A percentile compares a stretch with the other conserved stretches of the same genome.
Conservation (phyloP, 2,888 invertebrate genomes). For the Mythimna pallens region DNA sequence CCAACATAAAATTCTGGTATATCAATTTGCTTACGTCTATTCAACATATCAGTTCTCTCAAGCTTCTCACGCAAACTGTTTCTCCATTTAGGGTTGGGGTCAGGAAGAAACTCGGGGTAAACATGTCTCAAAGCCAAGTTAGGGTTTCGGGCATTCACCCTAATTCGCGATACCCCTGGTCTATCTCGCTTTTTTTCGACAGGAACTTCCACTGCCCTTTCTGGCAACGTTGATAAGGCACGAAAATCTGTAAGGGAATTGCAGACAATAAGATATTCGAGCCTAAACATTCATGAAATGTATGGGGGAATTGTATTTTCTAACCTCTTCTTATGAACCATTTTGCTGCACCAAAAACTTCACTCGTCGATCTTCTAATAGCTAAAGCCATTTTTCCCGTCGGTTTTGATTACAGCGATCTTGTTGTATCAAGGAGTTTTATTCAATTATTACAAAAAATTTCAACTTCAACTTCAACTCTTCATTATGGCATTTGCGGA, state of each 20-base stretch:
- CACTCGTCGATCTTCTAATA: slow-evolving; percentile 73
- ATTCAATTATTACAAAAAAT: slow-evolving; percentile 22
- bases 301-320: slow-evolving; percentile 31
- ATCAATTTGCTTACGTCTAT: slow-evolving; percentile 94
- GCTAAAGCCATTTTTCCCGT: slow-evolving; percentile 76
- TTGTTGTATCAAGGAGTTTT: not conserved
- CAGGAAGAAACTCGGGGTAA: slow-evolving; percentile 98
- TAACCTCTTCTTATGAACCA: slow-evolving; percentile 86
- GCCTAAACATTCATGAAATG: not conserved
- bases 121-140: slow-evolving; percentile 92
- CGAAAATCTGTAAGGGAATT: slow-evolving; percentile 76
- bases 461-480: no score
- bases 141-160: slow-evolving; percentile 72
- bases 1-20: slow-evolving; percentile 99
- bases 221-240: slow-evolving; percentile 77
- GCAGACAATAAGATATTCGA: not conserved
- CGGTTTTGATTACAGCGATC: not conserved
- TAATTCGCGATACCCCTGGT: slow-evolving; percentile 63
- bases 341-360: slow-evolving; percentile 76
- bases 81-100: slow-evolving; percentile 94
- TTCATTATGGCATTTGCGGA: no score
- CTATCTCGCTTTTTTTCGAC: slow-evolving; percentile 18
- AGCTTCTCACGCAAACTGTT: slow-evolving; percentile 96
- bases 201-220: slow-evolving; percentile 68
- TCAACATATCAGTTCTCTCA: slow-evolving; percentile 98